These are phyloP conservation scores for Lepidostoma basale DNA, from an alignment of 1,140 invertebrate species.

Conservation along the genomic window DNA sequence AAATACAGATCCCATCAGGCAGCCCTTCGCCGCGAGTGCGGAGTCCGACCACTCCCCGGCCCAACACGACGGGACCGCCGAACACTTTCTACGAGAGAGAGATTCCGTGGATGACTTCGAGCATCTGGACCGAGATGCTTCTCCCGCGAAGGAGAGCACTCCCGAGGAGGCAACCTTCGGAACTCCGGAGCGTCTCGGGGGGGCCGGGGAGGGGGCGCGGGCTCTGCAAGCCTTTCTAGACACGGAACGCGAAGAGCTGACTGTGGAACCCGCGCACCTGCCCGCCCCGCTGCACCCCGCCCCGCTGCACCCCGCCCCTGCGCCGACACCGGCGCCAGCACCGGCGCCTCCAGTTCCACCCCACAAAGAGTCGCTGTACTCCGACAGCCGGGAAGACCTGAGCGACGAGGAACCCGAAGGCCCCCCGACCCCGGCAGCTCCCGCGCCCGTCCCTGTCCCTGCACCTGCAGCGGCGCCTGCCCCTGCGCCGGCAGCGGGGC, in stretches of 20 bases:
- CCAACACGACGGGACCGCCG: conserved; percentile 23
- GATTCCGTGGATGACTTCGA: conserved; percentile 76
- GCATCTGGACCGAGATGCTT: conserved; percentile 65
- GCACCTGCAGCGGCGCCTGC: conserved; percentile 34
- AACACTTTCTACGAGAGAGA: conserved; percentile 62
- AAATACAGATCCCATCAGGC: conserved; percentile 51
- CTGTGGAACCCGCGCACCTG: conserved; percentile 43
- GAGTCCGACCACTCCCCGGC: conserved; percentile 36
- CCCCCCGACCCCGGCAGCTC: conserved; percentile 43
- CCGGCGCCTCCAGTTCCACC: background rate
- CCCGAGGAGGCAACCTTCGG: background rate
- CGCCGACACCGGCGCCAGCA: conserved; percentile 42
- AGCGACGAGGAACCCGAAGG: conserved; percentile 44
- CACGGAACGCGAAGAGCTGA: conserved; percentile 55
- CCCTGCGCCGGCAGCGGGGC: conserved; percentile 48
- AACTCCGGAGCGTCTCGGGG: background rate
- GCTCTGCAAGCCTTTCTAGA: conserved; percentile 46
- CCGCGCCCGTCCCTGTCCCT: conserved; percentile 41
- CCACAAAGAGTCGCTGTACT: conserved; percentile 33
- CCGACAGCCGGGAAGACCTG: conserved; percentile 44
- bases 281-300: conserved; percentile 44
- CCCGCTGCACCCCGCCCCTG: conserved; percentile 37
- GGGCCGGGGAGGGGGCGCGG: conserved; percentile 48
- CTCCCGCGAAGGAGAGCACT: conserved; percentile 45
- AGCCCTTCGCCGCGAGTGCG: conserved; percentile 49